Evolutionary conservation across 2,888 invertebrate genomes (phyloP).

Genomic region (Caenorhabditis auriculariae): DNA sequence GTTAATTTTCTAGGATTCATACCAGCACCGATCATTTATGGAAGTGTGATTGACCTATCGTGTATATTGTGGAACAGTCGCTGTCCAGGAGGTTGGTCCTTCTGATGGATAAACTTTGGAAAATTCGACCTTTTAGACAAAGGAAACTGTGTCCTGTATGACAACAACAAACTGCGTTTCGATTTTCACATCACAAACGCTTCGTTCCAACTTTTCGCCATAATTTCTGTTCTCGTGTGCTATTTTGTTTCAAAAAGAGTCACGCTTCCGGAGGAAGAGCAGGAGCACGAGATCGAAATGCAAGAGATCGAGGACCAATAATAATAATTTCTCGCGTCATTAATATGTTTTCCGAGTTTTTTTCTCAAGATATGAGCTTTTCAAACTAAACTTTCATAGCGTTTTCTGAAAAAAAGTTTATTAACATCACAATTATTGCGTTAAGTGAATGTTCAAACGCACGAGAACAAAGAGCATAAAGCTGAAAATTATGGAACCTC

Average conservation of each 20-base stretch:
- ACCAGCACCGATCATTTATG: slow-evolving; percentile 54
- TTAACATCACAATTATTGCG: too few relatives aligned
- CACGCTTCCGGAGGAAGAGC: slow-evolving; percentile 44
- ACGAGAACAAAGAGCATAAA: too few relatives aligned
- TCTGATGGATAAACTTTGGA: not conserved
- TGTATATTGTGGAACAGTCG: slow-evolving; percentile 47
- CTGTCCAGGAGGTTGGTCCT: slow-evolving; percentile 40
- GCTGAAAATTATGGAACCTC: too few relatives aligned
- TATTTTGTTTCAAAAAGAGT: slow-evolving; percentile 35
- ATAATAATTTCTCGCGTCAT: too few relatives aligned
- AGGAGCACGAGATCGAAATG: slow-evolving; percentile 14
- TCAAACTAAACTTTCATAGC: too few relatives aligned
- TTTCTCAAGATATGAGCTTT: too few relatives aligned
- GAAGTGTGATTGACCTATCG: slow-evolving; percentile 44
- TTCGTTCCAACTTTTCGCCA: slow-evolving; percentile 36
- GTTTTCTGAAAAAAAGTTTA: too few relatives aligned
- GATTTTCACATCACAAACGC: slow-evolving; percentile 48
- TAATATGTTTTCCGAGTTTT: too few relatives aligned
- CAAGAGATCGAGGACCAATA: too few relatives aligned
- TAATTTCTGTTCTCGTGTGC: slow-evolving; percentile 36
- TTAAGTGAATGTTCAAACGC: too few relatives aligned
- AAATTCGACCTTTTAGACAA: slow-evolving; percentile 20
- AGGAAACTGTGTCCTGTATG: slow-evolving; percentile 54
- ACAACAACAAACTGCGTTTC: slow-evolving; percentile 44
- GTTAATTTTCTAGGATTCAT: slow-evolving; percentile 54